These are phyloP conservation scores for Perognathus longimembris DNA, from an alignment of 2,113 vertebrate genomes.

Conservation along the genomic window DNA sequence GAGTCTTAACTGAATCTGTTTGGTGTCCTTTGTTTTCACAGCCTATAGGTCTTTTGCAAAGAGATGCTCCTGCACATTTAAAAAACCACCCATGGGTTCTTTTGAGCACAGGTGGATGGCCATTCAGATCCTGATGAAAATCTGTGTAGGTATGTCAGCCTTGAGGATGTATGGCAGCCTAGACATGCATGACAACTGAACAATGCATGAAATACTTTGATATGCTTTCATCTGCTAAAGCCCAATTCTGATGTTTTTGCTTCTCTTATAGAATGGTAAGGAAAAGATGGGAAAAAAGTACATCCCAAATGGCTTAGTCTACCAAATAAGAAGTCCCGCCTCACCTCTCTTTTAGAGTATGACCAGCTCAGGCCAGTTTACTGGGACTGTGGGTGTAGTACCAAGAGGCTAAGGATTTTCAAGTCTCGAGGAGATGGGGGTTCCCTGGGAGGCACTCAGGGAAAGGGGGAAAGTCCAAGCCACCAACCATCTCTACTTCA, in stretches of 20 bases:
- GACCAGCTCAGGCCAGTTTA: background rate
- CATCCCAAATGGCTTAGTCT: too few relatives aligned
- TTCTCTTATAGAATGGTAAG: too few relatives aligned
- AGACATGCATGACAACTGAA: too few relatives aligned
- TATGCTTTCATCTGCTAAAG: background rate
- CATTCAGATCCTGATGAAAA: constrained; percentile 97
- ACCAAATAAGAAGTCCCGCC: too few relatives aligned
- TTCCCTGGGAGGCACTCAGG: too few relatives aligned
- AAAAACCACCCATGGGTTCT: constrained; percentile 96
- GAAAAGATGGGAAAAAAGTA: too few relatives aligned
- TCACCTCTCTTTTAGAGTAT: background rate
- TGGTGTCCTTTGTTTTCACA: constrained; percentile 55
- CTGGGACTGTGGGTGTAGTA: background rate
- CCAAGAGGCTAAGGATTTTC: background rate
- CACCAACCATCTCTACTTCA: too few relatives aligned
- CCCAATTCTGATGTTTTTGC: too few relatives aligned
- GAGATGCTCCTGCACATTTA: constrained; percentile 99
- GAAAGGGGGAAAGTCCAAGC: too few relatives aligned
- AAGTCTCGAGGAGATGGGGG: too few relatives aligned
- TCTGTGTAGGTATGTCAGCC: constrained; percentile 94
- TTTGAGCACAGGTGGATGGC: constrained; percentile 99
- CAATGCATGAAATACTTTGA: background rate
- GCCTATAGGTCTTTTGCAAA: constrained; percentile 95
- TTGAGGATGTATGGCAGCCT: background rate
- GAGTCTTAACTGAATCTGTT: constrained; percentile 6